These are phyloP conservation scores for Phainopepla nitens DNA, from an alignment of 2,113 vertebrate genomes.

Conservation along the genomic window DNA sequence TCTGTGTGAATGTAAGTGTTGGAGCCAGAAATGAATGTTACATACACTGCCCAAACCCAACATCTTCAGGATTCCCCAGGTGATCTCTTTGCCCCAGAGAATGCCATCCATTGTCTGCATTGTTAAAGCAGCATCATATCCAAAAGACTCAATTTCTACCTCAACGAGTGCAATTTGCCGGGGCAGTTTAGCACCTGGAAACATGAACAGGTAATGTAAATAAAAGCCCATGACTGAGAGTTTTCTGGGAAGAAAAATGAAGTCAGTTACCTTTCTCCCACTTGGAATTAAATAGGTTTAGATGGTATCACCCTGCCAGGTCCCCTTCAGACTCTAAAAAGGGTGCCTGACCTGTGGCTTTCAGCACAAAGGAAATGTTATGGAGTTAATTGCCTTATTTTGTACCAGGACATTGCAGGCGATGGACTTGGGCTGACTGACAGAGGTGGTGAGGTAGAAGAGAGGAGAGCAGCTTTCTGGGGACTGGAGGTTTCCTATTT, in stretches of 20 bases:
- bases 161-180: neutral
- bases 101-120: neutral
- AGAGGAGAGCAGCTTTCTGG: neutral
- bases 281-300: neutral
- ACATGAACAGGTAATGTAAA: neutral
- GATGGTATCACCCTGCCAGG: neutral
- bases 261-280: neutral
- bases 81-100: neutral
- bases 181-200: neutral
- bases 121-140: neutral
- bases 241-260: neutral
- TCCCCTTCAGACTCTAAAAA: neutral
- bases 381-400: neutral
- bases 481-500: neutral
- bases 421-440: neutral
- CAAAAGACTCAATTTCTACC: neutral
- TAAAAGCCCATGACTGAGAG: neutral
- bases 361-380: neutral
- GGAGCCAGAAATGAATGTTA: neutral
- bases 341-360: neutral
- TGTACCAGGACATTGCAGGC: neutral
- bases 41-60: neutral
- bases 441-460: neutral
- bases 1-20: neutral
- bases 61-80: neutral